These are phyloP conservation scores for Conus betulinus DNA, from an alignment of 1,140 invertebrate genomes.

Conservation along the genomic window DNA sequence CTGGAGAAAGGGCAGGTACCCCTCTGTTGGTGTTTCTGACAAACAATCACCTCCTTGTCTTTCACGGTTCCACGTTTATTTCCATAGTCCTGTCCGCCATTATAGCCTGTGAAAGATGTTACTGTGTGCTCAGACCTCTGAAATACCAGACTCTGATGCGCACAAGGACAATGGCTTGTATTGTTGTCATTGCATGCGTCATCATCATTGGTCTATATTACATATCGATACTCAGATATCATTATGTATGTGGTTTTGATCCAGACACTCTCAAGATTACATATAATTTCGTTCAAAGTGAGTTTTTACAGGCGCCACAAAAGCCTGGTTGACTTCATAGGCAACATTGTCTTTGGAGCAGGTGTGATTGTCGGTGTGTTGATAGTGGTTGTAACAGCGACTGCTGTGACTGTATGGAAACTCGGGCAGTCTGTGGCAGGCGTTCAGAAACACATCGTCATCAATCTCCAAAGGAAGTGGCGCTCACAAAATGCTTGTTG, in stretches of 20 bases:
- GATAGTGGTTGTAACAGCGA: neutral
- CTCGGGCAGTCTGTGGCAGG: neutral
- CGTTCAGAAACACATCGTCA: neutral
- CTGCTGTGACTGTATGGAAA: neutral
- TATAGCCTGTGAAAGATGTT: neutral
- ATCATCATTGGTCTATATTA: neutral
- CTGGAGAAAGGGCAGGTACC: neutral
- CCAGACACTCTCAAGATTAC: neutral
- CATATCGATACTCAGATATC: neutral
- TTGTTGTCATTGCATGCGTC: neutral
- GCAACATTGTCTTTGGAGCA: neutral
- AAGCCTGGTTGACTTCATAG: neutral
- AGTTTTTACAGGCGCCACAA: neutral
- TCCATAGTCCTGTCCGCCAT: neutral
- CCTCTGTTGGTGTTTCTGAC: neutral
- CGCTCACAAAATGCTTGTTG: neutral
- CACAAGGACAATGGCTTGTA: neutral
- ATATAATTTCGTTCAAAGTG: too few relatives aligned
- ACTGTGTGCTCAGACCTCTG: neutral
- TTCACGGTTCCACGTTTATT: neutral
- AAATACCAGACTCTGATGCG: neutral
- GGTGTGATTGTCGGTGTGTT: neutral
- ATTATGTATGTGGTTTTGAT: neutral
- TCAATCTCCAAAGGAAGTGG: neutral
- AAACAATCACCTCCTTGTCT: neutral